Evolutionary conservation across 2,113 vertebrate species (phyloP), one percentile per base, ranked within the genome.

Genomic region (Phasianus colchicus): DNA sequence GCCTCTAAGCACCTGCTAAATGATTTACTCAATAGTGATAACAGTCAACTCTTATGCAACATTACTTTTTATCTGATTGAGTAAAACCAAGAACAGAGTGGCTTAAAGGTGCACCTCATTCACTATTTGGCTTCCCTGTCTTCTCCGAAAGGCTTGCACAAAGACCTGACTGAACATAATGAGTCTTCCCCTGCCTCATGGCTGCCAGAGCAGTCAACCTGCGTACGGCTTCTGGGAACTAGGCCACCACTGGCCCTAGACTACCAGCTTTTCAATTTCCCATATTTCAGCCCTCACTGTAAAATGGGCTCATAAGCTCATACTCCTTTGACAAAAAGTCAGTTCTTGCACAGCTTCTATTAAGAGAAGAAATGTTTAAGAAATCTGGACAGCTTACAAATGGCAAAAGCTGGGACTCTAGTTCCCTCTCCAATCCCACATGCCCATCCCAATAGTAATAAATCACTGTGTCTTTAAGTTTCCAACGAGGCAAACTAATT

Each of bases 381-480:
- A 47, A 83, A 32, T 14, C 3, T 3, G 36, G 17, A 84, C 1
- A 0, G 52, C 45, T 80, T 66, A 67, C n/a, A 71, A 88, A 52
- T 6, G 7, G 25, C 67, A 40, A 64, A 21, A 83, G 76, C 21
- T 66, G 40, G 38, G 25, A 66, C 55, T 67, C 1, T 0, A 3
- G 64, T 20, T 47, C 22, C 4, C 73, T 83, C 45, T 67, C 4
- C 14, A 16, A 3, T 7, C 7, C 25, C 11, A 38, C 2, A 19
- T 3, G 2, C 15, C 14, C 40, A 66, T 20, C 66, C 70, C 32
- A 32, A 6, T 4, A 65, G n/a, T 34, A 88, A 91, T 42, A 81
- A 36, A 66, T 85, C 47, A 60, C 38, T 29, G n/a, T 52, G 29
- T 81, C 52, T 83, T 95, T 89, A 79, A 90, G 24, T 79, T 94